Evolutionary conservation across 1,140 invertebrate genomes (phyloP), one percentile per base, ranked within the genome.

Genomic region (Diorhabda sublineata): DNA sequence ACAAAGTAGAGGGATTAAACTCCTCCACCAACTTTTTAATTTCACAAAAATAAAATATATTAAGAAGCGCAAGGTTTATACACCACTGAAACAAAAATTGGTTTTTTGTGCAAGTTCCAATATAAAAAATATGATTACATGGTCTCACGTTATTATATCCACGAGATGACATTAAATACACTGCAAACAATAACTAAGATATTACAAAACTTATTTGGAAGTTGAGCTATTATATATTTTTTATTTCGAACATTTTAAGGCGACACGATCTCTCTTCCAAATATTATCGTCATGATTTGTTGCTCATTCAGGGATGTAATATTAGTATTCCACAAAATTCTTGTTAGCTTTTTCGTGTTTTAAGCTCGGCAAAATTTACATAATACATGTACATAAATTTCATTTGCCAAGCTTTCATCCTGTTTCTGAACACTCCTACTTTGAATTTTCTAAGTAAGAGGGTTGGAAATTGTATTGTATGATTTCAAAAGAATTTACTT

Each of bases 361-460:
- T 52, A 52, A 52, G 47, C 47, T 52, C 47, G 47, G n/a, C 6
- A 52, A 52, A 52, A 52, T 52, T 52, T 52, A 52, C 47, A 52
- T 52, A 52, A 52, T 52, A 52, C 47, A 52, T 52, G 47, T 52
- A 52, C 47, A 52, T 52, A 52, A 52, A 52, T 52, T 52, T 52
- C 47, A 52, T 52, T 52, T 52, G 47, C 47, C 47, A 52, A 52
- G 47, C 47, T 52, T 52, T 52, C 47, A 52, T 52, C 47, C 47
- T 52, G 47, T 52, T 52, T 52, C 47, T 8, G 47, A 52, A 52
- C 47, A 52, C 47, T 52, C 47, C 47, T n/a, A 8, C 6, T 52
- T 52, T 52, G 47, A 52, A 52, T 52, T 52, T 52, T 52, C 47
- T 52, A 8, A 52, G 47, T n/a, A 52, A 52, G 47, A 52, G 47